Percentiles rank a stretch among this genome's conserved stretches.
phyloP scores from a whole-genome alignment of 2,888 invertebrate species.

The Hedychridium roseum region DNA sequence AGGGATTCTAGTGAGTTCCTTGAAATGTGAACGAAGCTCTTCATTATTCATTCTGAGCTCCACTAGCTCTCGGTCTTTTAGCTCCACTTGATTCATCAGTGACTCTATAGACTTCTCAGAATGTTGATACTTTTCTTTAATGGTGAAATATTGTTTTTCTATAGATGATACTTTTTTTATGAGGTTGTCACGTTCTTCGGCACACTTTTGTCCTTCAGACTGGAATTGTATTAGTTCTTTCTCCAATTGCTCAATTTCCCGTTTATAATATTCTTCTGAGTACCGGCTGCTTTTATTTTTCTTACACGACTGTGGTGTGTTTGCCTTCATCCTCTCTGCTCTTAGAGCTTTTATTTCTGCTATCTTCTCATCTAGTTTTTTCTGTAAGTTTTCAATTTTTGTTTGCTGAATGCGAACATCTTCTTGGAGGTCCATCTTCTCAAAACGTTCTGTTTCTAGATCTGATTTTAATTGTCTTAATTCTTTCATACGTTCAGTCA shows the following conservation, averaged over 20 bases:
- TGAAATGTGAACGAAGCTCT: conserved; percentile 47
- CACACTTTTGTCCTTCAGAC: conserved; percentile 66
- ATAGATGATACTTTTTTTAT: conserved; percentile 56
- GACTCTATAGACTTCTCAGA: conserved; percentile 43
- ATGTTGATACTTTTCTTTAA: conserved; percentile 42
- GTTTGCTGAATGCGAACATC: conserved; percentile 68
- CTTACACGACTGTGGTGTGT: conserved; percentile 53
- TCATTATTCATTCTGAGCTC: conserved; percentile 48
- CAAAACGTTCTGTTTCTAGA: conserved; percentile 71
- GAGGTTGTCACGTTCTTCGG: conserved; percentile 66
- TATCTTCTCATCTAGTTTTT: conserved; percentile 61
- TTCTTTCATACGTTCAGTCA: conserved; percentile 63
- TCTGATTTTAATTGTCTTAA: conserved; percentile 68
- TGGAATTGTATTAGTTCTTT: conserved; percentile 66
- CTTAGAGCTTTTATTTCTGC: conserved; percentile 59
- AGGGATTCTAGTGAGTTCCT: conserved; percentile 38
- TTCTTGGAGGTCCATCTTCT: conserved; percentile 71
- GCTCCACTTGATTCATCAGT: conserved; percentile 40
- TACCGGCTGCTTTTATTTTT: conserved; percentile 47
- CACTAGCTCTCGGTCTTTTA: conserved; percentile 49
- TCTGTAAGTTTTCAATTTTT: conserved; percentile 68
- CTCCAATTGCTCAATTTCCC: conserved; percentile 68
- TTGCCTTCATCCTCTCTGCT: conserved; percentile 51
- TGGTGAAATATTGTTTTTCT: conserved; percentile 27
- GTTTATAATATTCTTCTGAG: conserved; percentile 54